A percentile compares a stretch with the other conserved stretches of the same genome.
phyloP scores from a whole-genome alignment of 1,140 invertebrate genomes.

The Sitodiplosis mosellana region DNA sequence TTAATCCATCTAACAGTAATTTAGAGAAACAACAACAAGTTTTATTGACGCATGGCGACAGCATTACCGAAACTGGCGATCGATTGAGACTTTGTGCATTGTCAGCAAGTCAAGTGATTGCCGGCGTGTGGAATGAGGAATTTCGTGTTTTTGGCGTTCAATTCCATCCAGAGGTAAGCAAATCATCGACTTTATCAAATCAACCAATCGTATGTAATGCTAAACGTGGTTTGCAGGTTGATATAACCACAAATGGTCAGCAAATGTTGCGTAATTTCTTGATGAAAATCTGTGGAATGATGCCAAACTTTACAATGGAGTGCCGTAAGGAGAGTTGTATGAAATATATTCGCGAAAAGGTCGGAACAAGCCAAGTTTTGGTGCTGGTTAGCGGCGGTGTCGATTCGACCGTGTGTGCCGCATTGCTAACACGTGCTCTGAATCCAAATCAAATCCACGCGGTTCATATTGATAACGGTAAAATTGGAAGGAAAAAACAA shows the following conservation, averaged over 20 bases:
- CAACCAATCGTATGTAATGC: background rate
- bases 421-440: conserved; percentile 77
- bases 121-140: conserved; percentile 84
- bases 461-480: conserved; percentile 92
- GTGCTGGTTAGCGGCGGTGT: conserved; percentile 93
- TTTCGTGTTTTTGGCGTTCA: conserved; percentile 88
- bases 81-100: conserved; percentile 66
- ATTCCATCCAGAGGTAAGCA: conserved; percentile 75
- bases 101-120: conserved; percentile 62
- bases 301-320: conserved; percentile 74
- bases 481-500: conserved; percentile 2
- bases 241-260: conserved; percentile 82
- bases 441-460: conserved; percentile 83
- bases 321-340: conserved; percentile 82
- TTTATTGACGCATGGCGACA: conserved; percentile 92
- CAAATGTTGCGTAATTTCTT: conserved; percentile 90
- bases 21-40: conserved; percentile 76
- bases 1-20: conserved; percentile 37
- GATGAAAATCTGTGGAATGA: conserved; percentile 72
- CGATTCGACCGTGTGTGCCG: conserved; percentile 95
- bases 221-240: conserved; percentile 36
- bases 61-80: conserved; percentile 77
- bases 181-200: background rate
- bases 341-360: conserved; percentile 77
- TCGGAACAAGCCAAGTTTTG: conserved; percentile 84